phyloP scores from a whole-genome alignment of 2,888 invertebrate genomes.

The Germaria angustata region DNA sequence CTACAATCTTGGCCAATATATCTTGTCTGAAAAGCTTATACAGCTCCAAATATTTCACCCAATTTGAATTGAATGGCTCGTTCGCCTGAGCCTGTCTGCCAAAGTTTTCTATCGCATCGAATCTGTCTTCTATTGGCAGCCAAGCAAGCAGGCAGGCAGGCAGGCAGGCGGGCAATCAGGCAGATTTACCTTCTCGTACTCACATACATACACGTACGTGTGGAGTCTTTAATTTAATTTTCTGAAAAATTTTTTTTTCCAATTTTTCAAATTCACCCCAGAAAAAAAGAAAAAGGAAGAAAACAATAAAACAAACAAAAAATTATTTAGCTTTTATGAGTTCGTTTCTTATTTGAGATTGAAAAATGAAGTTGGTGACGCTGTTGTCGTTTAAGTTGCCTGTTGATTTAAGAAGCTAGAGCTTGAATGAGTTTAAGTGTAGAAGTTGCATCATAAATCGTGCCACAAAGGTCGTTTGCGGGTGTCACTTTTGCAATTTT shows the following conservation, averaged over 20 bases:
- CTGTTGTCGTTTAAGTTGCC: not conserved
- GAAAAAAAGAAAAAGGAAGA: constrained; percentile 29
- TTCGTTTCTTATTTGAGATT: constrained; percentile 2
- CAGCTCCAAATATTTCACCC: constrained; percentile 66
- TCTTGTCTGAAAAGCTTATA: constrained; percentile 58
- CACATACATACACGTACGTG: not conserved
- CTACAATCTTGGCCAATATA: constrained; percentile 53
- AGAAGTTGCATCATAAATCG: constrained; percentile 78
- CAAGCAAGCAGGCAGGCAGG: no score
- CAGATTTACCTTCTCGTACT: constrained; percentile 26
- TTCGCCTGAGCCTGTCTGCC: constrained; percentile 16
- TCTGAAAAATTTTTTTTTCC: constrained; percentile 49
- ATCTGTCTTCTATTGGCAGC: constrained; percentile 51
- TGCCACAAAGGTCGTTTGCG: constrained; percentile 78
- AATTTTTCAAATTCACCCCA: not conserved
- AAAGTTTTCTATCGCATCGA: constrained; percentile 30
- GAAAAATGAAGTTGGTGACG: constrained; percentile 43
- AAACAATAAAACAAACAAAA: constrained; percentile 24
- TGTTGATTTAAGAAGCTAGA: constrained; percentile 49
- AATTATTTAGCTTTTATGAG: constrained; percentile 22
- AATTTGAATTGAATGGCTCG: constrained; percentile 16
- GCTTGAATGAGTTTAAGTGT: constrained; percentile 55
- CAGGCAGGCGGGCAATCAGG: no score
- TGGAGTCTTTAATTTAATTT: constrained; percentile 56
- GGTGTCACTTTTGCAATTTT: constrained; percentile 74